Percentiles rank a stretch among this genome's conserved stretches.
Conservation (phyloP, 2,888 invertebrate species). For the Eupithecia centaureata region DNA sequence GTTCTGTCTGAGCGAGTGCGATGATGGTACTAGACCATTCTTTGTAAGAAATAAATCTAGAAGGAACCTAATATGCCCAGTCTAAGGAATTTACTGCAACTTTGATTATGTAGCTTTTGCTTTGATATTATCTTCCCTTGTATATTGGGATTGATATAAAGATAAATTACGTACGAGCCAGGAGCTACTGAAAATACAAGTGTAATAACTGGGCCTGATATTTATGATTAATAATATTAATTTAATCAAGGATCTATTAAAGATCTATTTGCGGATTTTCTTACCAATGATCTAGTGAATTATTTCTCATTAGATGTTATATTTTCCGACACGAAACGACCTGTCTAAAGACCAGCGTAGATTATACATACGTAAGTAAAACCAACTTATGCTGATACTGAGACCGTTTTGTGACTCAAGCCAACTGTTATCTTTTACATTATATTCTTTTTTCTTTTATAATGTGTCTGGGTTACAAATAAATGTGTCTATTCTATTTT, state of each 20-base stretch:
- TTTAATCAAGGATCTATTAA: conserved; percentile 1
- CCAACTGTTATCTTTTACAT: too few relatives aligned
- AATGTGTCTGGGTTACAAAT: too few relatives aligned
- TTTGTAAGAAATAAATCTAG: not conserved
- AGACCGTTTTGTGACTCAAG: too few relatives aligned
- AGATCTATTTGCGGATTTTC: not conserved
- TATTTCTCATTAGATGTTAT: not conserved
- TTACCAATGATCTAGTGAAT: not conserved
- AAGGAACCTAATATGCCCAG: not conserved
- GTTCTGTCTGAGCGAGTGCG: not conserved
- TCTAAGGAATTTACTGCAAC: not conserved
- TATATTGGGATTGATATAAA: too few relatives aligned
- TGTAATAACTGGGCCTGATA: not conserved
- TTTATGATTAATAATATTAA: not conserved
- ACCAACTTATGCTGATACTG: too few relatives aligned
- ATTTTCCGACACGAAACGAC: too few relatives aligned
- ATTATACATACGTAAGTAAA: too few relatives aligned
- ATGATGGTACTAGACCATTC: not conserved
- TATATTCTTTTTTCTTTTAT: too few relatives aligned
- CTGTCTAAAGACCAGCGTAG: too few relatives aligned
- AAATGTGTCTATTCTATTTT: too few relatives aligned
- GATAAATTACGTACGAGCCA: too few relatives aligned
- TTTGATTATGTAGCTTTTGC: not conserved
- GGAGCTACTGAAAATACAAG: too few relatives aligned
- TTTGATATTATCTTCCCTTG: not conserved